These are phyloP conservation scores for Malthinus seriepunctatus DNA, from an alignment of 2,888 invertebrate genomes.

Conservation along the genomic window DNA sequence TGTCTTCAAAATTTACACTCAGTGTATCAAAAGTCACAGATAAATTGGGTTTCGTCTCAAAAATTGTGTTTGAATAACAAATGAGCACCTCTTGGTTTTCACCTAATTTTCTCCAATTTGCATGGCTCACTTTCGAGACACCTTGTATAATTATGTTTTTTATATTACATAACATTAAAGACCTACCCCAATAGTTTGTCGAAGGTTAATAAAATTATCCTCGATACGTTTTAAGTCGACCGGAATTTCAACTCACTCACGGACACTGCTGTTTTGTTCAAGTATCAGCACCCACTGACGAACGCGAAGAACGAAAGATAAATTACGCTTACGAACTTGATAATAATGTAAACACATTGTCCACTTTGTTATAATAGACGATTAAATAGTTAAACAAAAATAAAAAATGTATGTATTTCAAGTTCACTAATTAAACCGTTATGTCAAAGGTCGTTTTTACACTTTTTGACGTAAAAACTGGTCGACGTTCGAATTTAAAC, in stretches of 20 bases:
- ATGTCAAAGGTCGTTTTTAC: too few relatives aligned
- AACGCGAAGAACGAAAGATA: constrained; percentile 14
- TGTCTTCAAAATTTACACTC: too few relatives aligned
- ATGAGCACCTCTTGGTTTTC: too few relatives aligned
- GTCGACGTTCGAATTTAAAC: too few relatives aligned
- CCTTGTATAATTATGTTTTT: background rate
- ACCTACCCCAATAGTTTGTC: background rate
- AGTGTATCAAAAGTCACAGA: too few relatives aligned
- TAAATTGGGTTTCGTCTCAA: too few relatives aligned
- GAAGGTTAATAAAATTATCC: too few relatives aligned
- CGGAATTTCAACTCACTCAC: constrained; percentile 6
- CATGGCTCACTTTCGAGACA: too few relatives aligned
- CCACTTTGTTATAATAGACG: background rate
- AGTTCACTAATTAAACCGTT: too few relatives aligned
- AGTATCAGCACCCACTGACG: constrained; percentile 18
- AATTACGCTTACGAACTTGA: constrained; percentile 14
- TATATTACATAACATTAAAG: background rate
- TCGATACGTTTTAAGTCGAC: background rate
- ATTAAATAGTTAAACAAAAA: constrained; percentile 1
- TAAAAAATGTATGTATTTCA: background rate
- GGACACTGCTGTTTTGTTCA: constrained; percentile 10
- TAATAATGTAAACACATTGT: constrained; percentile 14
- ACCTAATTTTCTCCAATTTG: too few relatives aligned
- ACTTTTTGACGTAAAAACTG: too few relatives aligned
- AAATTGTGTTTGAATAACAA: too few relatives aligned